Percentiles rank a stretch among this genome's conserved stretches.
Evolutionary conservation across 2,797 vertebrate genomes (phyloP).

Genomic region (Ctenopoma multispine): DNA sequence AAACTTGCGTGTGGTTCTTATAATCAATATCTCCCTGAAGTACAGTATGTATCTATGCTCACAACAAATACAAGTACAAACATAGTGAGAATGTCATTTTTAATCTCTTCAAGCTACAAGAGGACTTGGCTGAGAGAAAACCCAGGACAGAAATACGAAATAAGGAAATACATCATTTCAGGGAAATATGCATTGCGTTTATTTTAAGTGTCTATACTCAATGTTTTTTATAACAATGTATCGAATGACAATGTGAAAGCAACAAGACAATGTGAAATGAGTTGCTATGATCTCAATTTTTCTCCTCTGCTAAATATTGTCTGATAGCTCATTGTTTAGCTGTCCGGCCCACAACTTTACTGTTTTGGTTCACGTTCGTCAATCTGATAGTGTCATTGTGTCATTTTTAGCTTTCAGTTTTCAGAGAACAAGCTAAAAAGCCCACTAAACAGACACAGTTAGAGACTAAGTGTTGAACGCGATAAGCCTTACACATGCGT

Average conservation of each 20-base stretch:
- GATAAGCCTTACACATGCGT: neutral
- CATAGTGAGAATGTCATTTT: neutral
- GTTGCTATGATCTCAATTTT: neutral
- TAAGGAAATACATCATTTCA: neutral
- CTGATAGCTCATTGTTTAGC: constrained; percentile 1
- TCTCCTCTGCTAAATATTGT: neutral
- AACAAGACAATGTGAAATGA: neutral
- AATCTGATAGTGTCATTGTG: neutral
- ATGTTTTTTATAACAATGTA: neutral
- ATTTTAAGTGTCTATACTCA: neutral
- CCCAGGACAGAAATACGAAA: too few relatives aligned
- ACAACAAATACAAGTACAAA: neutral
- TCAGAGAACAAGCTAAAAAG: neutral
- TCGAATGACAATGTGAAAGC: neutral
- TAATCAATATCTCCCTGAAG: neutral
- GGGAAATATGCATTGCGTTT: neutral
- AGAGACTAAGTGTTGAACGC: neutral
- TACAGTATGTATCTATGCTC: neutral
- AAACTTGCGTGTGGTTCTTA: constrained; percentile 4
- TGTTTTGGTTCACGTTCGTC: neutral
- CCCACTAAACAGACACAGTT: neutral
- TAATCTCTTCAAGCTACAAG: neutral
- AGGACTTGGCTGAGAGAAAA: constrained; percentile 6
- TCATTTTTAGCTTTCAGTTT: neutral
- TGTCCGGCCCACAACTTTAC: neutral